A percentile compares a stretch with the other conserved stretches of the same genome.
phyloP scores from a whole-genome alignment of 2,113 vertebrate species.

The Pelecanus crispus region DNA sequence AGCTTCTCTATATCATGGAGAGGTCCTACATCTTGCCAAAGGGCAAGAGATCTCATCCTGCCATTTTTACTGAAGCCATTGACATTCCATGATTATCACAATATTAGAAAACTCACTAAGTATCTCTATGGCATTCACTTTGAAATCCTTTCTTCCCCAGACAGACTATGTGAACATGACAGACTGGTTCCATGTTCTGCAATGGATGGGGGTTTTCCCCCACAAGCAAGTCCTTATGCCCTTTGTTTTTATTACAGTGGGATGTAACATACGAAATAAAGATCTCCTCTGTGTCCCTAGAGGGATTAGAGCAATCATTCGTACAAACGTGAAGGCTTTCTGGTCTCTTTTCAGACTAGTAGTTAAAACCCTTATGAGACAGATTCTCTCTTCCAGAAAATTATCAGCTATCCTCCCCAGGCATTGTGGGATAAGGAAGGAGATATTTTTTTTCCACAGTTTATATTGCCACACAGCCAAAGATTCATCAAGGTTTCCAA shows the following conservation, averaged over 20 bases:
- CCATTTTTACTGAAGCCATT: not conserved
- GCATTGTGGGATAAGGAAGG: not conserved
- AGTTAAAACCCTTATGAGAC: not conserved
- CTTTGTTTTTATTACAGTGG: not conserved
- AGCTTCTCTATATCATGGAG: not conserved
- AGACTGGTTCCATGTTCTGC: not conserved
- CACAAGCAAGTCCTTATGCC: not conserved
- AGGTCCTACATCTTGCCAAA: not conserved
- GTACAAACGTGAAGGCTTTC: not conserved
- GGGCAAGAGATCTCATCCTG: not conserved
- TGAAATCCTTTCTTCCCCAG: not conserved
- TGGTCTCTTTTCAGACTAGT: not conserved
- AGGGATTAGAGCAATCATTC: not conserved
- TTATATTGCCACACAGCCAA: not conserved
- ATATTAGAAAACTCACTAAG: not conserved
- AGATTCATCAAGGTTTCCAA: not conserved
- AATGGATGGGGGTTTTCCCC: accelerated
- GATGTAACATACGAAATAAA: not conserved
- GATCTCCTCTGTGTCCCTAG: not conserved
- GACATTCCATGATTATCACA: not conserved
- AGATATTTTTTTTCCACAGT: not conserved
- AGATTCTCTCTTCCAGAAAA: not conserved
- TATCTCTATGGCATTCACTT: not conserved
- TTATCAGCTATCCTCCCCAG: not conserved
- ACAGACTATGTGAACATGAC: not conserved